Evolutionary conservation across 2,888 invertebrate genomes (phyloP).

Genomic region (Aporophyla lueneburgensis): DNA sequence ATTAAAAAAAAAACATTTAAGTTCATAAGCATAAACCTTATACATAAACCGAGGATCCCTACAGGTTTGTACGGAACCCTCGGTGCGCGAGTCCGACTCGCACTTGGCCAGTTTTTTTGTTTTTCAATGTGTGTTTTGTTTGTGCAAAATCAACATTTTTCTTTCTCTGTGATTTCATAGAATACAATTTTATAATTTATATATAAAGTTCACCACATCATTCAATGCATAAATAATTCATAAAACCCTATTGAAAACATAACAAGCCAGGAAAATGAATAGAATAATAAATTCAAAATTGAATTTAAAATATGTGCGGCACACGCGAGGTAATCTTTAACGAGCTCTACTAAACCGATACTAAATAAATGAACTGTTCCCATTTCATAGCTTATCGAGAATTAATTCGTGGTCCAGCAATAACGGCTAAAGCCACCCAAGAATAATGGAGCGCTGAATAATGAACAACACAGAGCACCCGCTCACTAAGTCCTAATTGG

Average conservation of each 20-base stretch:
- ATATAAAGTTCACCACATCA: not conserved
- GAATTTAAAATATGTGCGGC: conserved; percentile 9
- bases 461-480: conserved; percentile 42
- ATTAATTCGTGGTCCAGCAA: conserved; percentile 59
- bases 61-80: no score
- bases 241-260: not conserved
- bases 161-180: not conserved
- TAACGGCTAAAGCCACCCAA: conserved; percentile 32
- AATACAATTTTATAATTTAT: not conserved
- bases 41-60: no score
- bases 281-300: conserved; percentile 9
- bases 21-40: no score
- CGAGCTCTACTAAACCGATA: conserved; percentile 45
- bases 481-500: conserved; percentile 49
- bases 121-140: no score
- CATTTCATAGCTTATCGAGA: conserved; percentile 46
- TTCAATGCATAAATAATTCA: not conserved
- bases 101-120: no score
- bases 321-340: conserved; percentile 31
- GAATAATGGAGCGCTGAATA: conserved; percentile 58
- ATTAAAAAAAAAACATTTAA: no score
- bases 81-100: no score
- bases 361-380: conserved; percentile 55
- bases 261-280: not conserved
- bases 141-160: no score